A percentile compares a stretch with the other conserved stretches of the same genome.
Evolutionary conservation across 2,113 vertebrate genomes (phyloP).

Genomic region (Siniperca chuatsi): DNA sequence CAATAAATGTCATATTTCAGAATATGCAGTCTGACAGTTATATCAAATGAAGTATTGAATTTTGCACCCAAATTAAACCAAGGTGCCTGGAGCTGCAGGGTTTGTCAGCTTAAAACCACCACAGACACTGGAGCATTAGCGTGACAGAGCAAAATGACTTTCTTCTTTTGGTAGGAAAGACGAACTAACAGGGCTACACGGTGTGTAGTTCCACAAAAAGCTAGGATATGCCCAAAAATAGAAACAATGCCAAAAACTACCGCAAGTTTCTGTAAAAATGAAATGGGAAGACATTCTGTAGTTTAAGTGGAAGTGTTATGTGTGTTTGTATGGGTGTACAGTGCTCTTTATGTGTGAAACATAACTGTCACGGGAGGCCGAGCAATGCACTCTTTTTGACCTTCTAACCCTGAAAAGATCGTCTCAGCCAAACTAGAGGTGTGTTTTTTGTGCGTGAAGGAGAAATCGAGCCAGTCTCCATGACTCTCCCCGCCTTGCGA

Average conservation of each 20-base stretch:
- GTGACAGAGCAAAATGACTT: background rate
- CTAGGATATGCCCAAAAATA: background rate
- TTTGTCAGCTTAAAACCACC: background rate
- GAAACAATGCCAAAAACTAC: background rate
- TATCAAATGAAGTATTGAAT: conserved; percentile 6
- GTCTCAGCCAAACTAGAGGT: conserved; percentile 19
- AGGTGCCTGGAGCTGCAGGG: background rate
- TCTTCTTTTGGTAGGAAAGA: background rate
- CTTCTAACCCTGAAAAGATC: conserved; percentile 29
- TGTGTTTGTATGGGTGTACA: background rate
- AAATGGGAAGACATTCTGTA: background rate
- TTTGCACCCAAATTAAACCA: conserved; percentile 4
- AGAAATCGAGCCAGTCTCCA: conserved; percentile 20
- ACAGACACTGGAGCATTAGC: background rate
- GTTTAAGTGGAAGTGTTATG: background rate
- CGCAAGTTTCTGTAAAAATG: background rate
- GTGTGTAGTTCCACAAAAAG: background rate
- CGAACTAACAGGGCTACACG: background rate
- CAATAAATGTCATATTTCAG: conserved; percentile 16
- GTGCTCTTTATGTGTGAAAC: conserved; percentile 6
- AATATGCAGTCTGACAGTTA: background rate
- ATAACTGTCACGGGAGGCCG: background rate
- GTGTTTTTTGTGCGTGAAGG: conserved; percentile 14
- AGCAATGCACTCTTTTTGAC: conserved; percentile 21
- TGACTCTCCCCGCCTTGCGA: conserved; percentile 6